Evolutionary conservation across 2,113 vertebrate species (phyloP), one percentile per base, ranked within the genome.

Genomic region (Hydrolagus affinis): DNA sequence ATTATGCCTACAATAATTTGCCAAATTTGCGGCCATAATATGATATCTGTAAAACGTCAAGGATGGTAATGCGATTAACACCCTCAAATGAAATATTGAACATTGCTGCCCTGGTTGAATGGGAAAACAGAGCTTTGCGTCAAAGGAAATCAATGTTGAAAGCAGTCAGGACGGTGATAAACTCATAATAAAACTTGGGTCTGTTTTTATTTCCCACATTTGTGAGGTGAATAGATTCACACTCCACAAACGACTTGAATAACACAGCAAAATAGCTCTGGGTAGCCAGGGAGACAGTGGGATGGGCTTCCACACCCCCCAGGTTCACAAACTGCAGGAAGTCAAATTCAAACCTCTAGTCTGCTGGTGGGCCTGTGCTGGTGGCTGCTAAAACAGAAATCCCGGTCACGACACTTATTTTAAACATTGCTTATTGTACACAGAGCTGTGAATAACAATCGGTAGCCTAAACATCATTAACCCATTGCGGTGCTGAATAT

Each of bases 71-170:
- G 92, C 92, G 93, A 95, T 96, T 95, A 95, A 92, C 91, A 91
- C 91, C 92, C 92, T 95, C 93, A 94, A 94, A 95, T 96, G 92
- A 95, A 96, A 96, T 94, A 96, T 95, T 92, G 94, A 96, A 95
- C 93, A 95, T 94, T 94, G 91, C 91, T 91, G 93, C 93, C 94
- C 93, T 93, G 93, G 87, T 92, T 94, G 94, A 94, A 95, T 94
- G 93, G 92, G 88, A 90, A 94, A 93, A 93, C 92, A 93, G 93
- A 69, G 77, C 60, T 66, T 68, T 83, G 25, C 66, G 78, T 72
- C 92, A 94, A 94, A 93, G 94, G 93, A 95, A 94, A 95, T 94
- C 94, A 95, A 94, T 95, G 94, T 93, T 93, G 70, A 94, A 94
- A 94, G 93, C 92, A 93, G 91, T 90, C 93, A 93, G 93, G 90